phyloP scores from a whole-genome alignment of 2,888 invertebrate genomes.

The Acrobasis consociella region DNA sequence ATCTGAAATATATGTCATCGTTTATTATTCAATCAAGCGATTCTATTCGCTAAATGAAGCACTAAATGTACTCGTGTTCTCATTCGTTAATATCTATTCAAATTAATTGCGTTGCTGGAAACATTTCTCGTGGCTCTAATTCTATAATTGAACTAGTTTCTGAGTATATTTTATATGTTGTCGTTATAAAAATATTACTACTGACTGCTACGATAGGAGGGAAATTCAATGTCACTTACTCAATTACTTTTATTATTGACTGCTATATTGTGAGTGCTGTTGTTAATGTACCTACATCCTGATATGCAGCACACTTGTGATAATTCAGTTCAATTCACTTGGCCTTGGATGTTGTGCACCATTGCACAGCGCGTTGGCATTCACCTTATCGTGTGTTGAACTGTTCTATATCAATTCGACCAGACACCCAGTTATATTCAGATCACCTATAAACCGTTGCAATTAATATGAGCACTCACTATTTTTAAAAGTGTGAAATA shows the following conservation, averaged over 20 bases:
- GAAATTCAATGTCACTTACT: slow-evolving; percentile 12
- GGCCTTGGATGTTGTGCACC: slow-evolving; percentile 70
- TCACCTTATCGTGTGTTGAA: slow-evolving; percentile 81
- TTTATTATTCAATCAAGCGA: not conserved
- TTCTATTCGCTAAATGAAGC: not conserved
- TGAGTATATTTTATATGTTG: no score
- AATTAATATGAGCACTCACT: slow-evolving; percentile 35
- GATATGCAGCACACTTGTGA: slow-evolving; percentile 42
- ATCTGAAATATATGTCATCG: not conserved
- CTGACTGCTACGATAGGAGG: not conserved
- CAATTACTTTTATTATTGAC: slow-evolving; percentile 6
- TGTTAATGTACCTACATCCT: slow-evolving; percentile 34
- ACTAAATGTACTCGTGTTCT: not conserved
- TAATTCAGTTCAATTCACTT: slow-evolving; percentile 50
- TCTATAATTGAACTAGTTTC: not conserved
- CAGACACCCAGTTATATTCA: slow-evolving; percentile 47
- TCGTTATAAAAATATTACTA: not conserved
- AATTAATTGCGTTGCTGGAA: not conserved
- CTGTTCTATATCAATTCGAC: slow-evolving; percentile 59
- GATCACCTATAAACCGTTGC: slow-evolving; percentile 35
- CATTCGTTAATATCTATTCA: not conserved
- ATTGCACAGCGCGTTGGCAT: slow-evolving; percentile 59
- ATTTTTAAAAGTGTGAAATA: slow-evolving; percentile 35
- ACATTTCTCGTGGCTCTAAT: not conserved
- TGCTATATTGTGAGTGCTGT: slow-evolving; percentile 12